phyloP scores from a whole-genome alignment of 2,113 vertebrate species.

The Urocolius indicus region DNA sequence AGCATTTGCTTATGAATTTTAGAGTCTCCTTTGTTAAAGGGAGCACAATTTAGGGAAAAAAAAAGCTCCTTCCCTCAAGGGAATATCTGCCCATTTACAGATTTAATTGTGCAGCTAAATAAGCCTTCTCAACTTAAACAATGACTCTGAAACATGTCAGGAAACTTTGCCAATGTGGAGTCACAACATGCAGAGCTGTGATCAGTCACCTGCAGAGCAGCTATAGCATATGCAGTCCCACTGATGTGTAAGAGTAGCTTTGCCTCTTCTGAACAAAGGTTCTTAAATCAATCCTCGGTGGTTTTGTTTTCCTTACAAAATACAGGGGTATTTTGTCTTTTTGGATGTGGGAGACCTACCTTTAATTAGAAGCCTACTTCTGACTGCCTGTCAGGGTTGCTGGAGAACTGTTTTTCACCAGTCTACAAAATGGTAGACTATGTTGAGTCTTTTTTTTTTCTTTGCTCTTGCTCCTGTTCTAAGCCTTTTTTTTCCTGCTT shows the following conservation, averaged over 20 bases:
- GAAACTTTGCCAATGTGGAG: neutral
- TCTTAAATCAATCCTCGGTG: neutral
- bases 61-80: neutral
- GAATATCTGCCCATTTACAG: neutral
- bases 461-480: neutral
- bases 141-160: neutral
- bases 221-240: neutral
- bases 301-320: neutral
- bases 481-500: neutral
- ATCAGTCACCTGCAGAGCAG: conserved; percentile 1
- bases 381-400: neutral
- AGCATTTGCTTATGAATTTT: neutral
- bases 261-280: neutral
- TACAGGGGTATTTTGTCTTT: neutral
- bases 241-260: neutral
- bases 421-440: neutral
- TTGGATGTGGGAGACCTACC: neutral
- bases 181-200: conserved; percentile 17
- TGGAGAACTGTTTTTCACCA: neutral
- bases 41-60: neutral
- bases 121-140: neutral
- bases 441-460: neutral
- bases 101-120: neutral
- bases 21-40: neutral
- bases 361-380: neutral